A percentile compares a stretch with the other conserved stretches of the same genome.
These are phyloP conservation scores for Metalampra italica DNA, from an alignment of 2,888 invertebrate species.

Conservation along the genomic window DNA sequence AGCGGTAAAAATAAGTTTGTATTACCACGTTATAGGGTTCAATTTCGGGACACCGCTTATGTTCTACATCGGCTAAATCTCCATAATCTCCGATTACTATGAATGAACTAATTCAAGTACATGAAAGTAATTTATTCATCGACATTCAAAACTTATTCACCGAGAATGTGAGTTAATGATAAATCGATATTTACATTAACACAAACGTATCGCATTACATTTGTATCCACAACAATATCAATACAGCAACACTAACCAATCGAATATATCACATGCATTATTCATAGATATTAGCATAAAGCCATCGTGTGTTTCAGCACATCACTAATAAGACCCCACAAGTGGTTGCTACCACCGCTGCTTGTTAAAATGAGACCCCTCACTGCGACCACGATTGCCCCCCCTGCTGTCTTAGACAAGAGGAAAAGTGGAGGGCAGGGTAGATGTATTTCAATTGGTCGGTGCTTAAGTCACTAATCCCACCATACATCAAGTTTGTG, in stretches of 20 bases:
- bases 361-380: conserved; percentile 3
- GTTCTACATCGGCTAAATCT: no score
- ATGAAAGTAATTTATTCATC: background rate
- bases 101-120: background rate
- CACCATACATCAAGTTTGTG: conserved; percentile 34
- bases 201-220: conserved; percentile 17
- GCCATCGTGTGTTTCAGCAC: conserved; percentile 26
- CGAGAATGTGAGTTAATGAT: conserved; percentile 2
- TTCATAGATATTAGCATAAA: conserved; percentile 25
- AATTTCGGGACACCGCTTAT: no score
- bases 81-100: no score
- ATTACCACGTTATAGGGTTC: no score
- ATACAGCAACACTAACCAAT: conserved; percentile 14
- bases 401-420: background rate
- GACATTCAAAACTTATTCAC: background rate
- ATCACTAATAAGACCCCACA: conserved; percentile 46
- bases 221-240: conserved; percentile 20
- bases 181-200: conserved; percentile 17
- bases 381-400: conserved; percentile 3
- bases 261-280: conserved; percentile 22
- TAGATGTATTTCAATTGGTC: conserved; percentile 4
- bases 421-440: background rate
- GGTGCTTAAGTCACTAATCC: conserved; percentile 9
- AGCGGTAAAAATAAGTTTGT: no score
- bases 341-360: conserved; percentile 31